Evolutionary conservation across 2,113 vertebrate genomes (phyloP).

Genomic region (Cavia aperea): DNA sequence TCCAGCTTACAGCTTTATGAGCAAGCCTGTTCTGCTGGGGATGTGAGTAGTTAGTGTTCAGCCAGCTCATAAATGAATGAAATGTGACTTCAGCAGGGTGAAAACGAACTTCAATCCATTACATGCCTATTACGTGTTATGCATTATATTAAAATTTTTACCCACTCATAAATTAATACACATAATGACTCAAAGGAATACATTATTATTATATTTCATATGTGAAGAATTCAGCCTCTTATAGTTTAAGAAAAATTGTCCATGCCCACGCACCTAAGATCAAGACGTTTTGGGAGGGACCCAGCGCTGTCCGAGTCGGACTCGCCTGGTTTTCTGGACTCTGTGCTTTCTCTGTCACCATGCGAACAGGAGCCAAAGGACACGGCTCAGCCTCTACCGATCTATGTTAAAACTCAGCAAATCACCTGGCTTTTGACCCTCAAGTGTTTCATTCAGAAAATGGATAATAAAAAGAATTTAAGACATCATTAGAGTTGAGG

Average conservation of each 20-base stretch:
- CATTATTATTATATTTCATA: background rate
- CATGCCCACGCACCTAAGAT: background rate
- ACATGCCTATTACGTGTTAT: background rate
- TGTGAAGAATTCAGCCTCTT: background rate
- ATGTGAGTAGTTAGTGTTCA: slow-evolving; percentile 48
- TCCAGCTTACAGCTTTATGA: slow-evolving; percentile 46
- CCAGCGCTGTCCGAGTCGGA: background rate
- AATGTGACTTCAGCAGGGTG: slow-evolving; percentile 32
- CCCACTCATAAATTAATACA: background rate
- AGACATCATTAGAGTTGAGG: background rate
- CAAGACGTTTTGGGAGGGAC: background rate
- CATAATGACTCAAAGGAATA: background rate
- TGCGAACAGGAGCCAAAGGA: background rate
- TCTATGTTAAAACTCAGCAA: slow-evolving; percentile 1
- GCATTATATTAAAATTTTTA: background rate
- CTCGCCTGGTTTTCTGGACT: background rate
- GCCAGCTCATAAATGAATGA: slow-evolving; percentile 65
- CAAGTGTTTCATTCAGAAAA: slow-evolving; percentile 30
- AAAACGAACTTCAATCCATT: background rate
- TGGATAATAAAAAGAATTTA: slow-evolving; percentile 38
- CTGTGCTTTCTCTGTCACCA: background rate
- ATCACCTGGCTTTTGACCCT: background rate
- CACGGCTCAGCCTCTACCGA: background rate
- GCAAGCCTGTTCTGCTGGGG: slow-evolving; percentile 58
- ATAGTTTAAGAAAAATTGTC: slow-evolving; percentile 9